phyloP scores from a whole-genome alignment of 2,113 vertebrate species.

The Turnix velox region DNA sequence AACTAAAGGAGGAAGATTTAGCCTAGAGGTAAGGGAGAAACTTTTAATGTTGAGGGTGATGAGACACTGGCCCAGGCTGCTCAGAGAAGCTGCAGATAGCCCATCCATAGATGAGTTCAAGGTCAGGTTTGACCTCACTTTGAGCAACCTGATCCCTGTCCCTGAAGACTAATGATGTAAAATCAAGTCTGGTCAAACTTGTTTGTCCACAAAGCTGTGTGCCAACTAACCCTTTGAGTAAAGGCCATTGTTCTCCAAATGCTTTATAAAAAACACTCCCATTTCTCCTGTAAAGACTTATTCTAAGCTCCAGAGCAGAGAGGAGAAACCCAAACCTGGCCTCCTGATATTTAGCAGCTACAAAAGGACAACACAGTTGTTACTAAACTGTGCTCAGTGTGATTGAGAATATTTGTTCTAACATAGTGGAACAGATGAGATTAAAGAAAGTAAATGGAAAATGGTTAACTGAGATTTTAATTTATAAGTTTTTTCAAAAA shows the following conservation, averaged over 20 bases:
- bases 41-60: background rate
- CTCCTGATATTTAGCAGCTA: background rate
- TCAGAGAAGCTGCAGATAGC: background rate
- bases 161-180: background rate
- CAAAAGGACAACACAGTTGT: background rate
- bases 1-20: background rate
- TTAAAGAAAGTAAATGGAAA: background rate
- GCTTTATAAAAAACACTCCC: background rate
- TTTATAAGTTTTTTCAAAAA: background rate
- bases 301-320: background rate
- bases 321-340: background rate
- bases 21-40: background rate
- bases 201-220: background rate
- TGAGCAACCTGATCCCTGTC: background rate
- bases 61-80: background rate
- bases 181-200: background rate
- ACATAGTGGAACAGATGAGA: background rate
- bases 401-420: background rate
- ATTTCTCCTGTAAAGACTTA: background rate
- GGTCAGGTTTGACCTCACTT: background rate
- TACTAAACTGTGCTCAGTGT: rapidly evolving
- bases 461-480: background rate
- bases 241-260: background rate
- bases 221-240: background rate
- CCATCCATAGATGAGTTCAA: background rate